Base-by-base conservation (phyloP, 2,797 vertebrate species). In the Hydrolagus colliei region DNA sequence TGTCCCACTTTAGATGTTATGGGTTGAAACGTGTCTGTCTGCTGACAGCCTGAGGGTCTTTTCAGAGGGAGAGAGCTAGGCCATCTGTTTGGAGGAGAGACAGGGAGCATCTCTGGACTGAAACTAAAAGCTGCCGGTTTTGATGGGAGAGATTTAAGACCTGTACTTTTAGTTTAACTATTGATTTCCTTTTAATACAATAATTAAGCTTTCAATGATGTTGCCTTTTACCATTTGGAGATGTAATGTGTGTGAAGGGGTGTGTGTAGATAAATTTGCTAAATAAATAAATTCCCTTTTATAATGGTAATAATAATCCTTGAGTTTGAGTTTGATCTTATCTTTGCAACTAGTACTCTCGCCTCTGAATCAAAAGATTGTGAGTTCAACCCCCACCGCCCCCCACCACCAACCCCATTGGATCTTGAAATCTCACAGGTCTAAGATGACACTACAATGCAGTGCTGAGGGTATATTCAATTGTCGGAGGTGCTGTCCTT, bases 11-110 rank as follows among this genome's bases (percentile, higher is more conserved):
- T 77, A n/a, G 75, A 77, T 16, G 61, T 77, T 77, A 12, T 71
- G 75, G 52, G 41, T 77, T 77, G 75, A 77, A 77, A 77, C 61
- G 59, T 61, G 11, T 77, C 18, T 77, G 75, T 61, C 75, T 77
- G 75, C 61, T 52, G 35, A 77, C 75, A 77, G 52, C 75, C 52
- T 77, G 16, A 11, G 75, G 75, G 20, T 20, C 52, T 77, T 61
- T 61, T 77, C 41, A 20, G n/a, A 77, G 75, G 59, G 52, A 77
- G 75, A 77, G 52, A 77, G 52, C 75, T 61, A 18, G 52, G n/a
- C 75, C 75, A 77, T 77, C 75, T 77, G 75, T 59, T n/a, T 61
- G 75, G 52, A 61, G 59, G 41, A 61, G 52, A 77, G 9, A 61
- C 18, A 20, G 41, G 41, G 6, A 52, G 41, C 41, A 77, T n/a